Percentiles rank a stretch among this genome's conserved stretches.
These are phyloP conservation scores for Phycodurus eques DNA, from an alignment of 2,113 vertebrate species.

Conservation along the genomic window DNA sequence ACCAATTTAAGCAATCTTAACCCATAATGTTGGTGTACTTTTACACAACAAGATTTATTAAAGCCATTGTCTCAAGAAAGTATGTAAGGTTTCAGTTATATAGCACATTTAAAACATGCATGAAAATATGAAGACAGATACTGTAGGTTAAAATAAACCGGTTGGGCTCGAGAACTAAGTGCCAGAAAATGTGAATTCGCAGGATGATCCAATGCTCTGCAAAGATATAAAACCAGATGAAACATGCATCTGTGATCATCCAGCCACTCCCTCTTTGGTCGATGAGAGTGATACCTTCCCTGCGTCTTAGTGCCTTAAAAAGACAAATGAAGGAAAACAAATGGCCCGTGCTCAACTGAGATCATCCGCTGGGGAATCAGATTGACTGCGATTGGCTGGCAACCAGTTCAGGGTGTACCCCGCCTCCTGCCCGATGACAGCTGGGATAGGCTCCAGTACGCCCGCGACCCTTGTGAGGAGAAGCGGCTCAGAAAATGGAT, in stretches of 20 bases:
- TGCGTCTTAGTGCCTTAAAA: constrained; percentile 2
- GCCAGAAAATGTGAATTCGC: not conserved
- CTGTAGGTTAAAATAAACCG: too few relatives aligned
- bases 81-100: too few relatives aligned
- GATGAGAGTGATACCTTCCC: constrained; percentile 25
- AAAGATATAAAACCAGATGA: not conserved
- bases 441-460: too few relatives aligned
- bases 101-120: too few relatives aligned
- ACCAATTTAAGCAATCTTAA: not conserved
- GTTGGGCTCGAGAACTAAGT: not conserved
- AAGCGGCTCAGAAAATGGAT: too few relatives aligned
- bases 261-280: constrained; percentile 27
- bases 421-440: too few relatives aligned
- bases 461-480: too few relatives aligned
- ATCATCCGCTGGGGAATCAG: constrained; percentile 47
- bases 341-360: constrained; percentile 37
- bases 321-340: constrained; percentile 13
- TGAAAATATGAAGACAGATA: too few relatives aligned
- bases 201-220: not conserved
- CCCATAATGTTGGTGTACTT: not conserved
- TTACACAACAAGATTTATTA: not conserved
- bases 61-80: not conserved
- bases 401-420: too few relatives aligned
- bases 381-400: too few relatives aligned
- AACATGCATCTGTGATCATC: not conserved